Evolutionary conservation across 2,797 vertebrate genomes (phyloP).

Genomic region (Hypotaenidia okinawae): DNA sequence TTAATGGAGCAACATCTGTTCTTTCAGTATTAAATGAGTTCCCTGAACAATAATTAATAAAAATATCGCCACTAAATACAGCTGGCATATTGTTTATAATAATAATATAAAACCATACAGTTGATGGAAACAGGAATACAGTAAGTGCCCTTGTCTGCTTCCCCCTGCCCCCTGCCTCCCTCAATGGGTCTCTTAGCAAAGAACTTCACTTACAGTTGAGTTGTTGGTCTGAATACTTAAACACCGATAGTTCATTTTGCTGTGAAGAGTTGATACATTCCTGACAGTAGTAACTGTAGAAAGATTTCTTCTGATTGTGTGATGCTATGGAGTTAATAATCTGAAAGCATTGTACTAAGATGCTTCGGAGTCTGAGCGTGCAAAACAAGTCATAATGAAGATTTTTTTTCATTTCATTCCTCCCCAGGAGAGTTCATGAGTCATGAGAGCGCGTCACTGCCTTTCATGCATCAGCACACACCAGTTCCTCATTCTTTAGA

Average conservation of each 20-base stretch:
- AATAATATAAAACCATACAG: constrained; percentile 6
- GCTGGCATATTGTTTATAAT: constrained; percentile 51
- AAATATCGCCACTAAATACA: constrained; percentile 62
- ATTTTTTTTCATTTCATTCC: background rate
- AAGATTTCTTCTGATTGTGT: background rate
- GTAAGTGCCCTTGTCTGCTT: background rate
- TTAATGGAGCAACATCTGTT: constrained; percentile 72
- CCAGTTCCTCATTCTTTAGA: background rate
- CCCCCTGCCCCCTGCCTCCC: no score
- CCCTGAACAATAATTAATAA: constrained; percentile 71
- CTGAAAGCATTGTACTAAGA: background rate
- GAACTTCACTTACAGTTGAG: background rate
- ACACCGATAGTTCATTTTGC: background rate
- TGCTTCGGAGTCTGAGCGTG: background rate
- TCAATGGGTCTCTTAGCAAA: background rate
- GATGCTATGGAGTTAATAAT: background rate
- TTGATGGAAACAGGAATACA: background rate
- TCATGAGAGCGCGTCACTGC: accelerated
- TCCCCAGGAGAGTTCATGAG: background rate
- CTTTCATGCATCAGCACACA: background rate
- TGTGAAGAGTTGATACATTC: background rate
- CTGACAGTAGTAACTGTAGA: background rate
- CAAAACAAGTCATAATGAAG: background rate
- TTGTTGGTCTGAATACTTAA: background rate
- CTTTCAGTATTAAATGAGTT: constrained; percentile 62